Base-by-base conservation (phyloP, 2,797 vertebrate species). In the Synaphobranchus kaupii region DNA sequence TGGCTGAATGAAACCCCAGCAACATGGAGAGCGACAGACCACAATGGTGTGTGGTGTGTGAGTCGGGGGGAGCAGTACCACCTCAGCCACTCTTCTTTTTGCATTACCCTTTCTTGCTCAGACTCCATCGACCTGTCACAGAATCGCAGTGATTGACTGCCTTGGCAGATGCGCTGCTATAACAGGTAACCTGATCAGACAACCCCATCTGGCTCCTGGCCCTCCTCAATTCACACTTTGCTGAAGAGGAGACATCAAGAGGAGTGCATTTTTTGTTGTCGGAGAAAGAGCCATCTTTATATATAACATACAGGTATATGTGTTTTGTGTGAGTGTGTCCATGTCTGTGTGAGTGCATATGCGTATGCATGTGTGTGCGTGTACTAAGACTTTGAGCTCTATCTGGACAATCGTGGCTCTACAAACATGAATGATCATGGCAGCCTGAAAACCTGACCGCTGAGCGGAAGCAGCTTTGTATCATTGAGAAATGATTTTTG, bases 161-260 rank as follows among this genome's bases (percentile, higher is more conserved):
- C 95, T 95, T 93, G 97, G 96, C 97, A 98, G 97, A 98, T 98
- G 97, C 97, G 95, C 96, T 89, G 94, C 96, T 97, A 95, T 97
- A 97, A 96, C 97, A 97, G 97, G 97, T 97, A 98, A 98, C 97
- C 96, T 95, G 97, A 98, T 97, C 96, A 97, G 96, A 95, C 95
- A 96, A 96, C 95, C 96, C 97, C 97, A 98, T 98, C 97, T 98
- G 97, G 97, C 96, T 97, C 94, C 94, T 94, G 96, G 96, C 96
- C 96, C 95, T 96, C 96, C 96, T 97, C 96, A 97, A 97, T 97
- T 98, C 97, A 97, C 97, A 98, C 97, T 96, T 97, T 92, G 93
- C 95, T 94, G 95, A 95, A 96, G 96, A 97, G 96, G 95, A 96
- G 95, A 95, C 92, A 94, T 96, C 94, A 94, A 94, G 95, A 95